Evolutionary conservation across 1,140 invertebrate genomes (phyloP), one percentile per base, ranked within the genome.

Genomic region (Sinonovacula constricta): DNA sequence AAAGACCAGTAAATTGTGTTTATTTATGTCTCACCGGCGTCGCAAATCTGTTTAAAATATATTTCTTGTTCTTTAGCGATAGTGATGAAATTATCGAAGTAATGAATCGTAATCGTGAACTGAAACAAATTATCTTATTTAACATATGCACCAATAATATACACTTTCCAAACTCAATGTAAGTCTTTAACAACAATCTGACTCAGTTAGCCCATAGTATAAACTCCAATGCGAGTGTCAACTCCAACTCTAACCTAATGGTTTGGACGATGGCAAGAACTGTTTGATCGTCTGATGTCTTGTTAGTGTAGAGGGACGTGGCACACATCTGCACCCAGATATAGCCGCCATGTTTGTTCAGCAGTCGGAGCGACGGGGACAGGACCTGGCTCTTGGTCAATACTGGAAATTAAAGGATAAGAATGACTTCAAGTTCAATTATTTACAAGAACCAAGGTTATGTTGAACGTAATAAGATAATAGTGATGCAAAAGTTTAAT

Each of bases 251-350:
- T 79, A 63, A 89, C 88, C 88, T 89, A 0, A 89, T 76, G 15
- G 87, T 84, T 72, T 87, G 88, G 70, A 87, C 82, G 45, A 89
- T 87, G 10, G 85, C 83, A 1, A 89, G 79, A 10, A 89, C 82
- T 22, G 80, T 89, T 59, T 88, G 86, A 36, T 87, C 87, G 77
- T 99, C 89, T 3, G 96, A 95, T 86, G 97, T 98, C 92, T 98
- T 98, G 10, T 95, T 95, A 88, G 95, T 98, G 91, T 96, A 98
- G 53, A 99, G 96, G 10, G 99, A 96, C 0, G 97, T 99, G 31
- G 97, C 97, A 90, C 97, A 99, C 0, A 96, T 98, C 91, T 99
- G 97, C 63, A 98, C 92, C 97, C 97, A 99, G 33, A 96, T 97
- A 91, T 96, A 98, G 2, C 98, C 97, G 4, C 97, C 97, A 81